These are phyloP conservation scores for Coryphaenoides rupestris DNA, from an alignment of 2,113 vertebrate species.

Conservation along the genomic window DNA sequence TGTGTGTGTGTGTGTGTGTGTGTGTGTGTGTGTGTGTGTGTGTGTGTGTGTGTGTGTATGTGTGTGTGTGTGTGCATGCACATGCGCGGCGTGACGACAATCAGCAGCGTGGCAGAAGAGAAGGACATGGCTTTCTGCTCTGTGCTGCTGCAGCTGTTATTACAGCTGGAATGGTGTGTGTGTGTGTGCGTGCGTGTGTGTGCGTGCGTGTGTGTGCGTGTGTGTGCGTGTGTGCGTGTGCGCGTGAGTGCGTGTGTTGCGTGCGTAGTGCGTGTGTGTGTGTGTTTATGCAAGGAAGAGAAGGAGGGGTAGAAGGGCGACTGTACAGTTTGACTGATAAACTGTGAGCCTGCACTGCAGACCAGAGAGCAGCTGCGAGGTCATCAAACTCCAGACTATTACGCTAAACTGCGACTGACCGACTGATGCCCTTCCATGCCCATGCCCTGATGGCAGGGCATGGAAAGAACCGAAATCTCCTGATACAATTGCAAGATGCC, in stretches of 20 bases:
- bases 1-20: too few relatives aligned
- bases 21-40: conserved; percentile 12
- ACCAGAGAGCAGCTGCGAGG: too few relatives aligned
- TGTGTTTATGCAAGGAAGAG: conserved; percentile 7
- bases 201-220: conserved; percentile 10
- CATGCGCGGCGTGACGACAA: conserved; percentile 28
- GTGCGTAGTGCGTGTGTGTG: conserved; percentile 14
- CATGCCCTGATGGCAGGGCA: too few relatives aligned
- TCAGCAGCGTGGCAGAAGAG: conserved; percentile 50
- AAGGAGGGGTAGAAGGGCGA: conserved; percentile 6
- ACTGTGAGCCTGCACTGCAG: too few relatives aligned
- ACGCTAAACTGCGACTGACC: too few relatives aligned
- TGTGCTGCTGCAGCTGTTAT: conserved; percentile 63
- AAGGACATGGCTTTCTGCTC: conserved; percentile 54
- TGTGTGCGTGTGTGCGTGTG: conserved; percentile 3
- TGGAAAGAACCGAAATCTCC: too few relatives aligned
- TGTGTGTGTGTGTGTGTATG: conserved; percentile 10
- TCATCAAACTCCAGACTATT: too few relatives aligned
- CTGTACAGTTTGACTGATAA: too few relatives aligned
- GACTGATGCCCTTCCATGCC: too few relatives aligned
- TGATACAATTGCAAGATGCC: too few relatives aligned
- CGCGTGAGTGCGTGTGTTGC: neutral
- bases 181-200: conserved; percentile 14
- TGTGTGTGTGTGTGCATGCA: conserved; percentile 15
- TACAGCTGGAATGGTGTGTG: conserved; percentile 58